These are phyloP conservation scores for Cephus runcator DNA, from an alignment of 2,888 invertebrate species.

Conservation along the genomic window DNA sequence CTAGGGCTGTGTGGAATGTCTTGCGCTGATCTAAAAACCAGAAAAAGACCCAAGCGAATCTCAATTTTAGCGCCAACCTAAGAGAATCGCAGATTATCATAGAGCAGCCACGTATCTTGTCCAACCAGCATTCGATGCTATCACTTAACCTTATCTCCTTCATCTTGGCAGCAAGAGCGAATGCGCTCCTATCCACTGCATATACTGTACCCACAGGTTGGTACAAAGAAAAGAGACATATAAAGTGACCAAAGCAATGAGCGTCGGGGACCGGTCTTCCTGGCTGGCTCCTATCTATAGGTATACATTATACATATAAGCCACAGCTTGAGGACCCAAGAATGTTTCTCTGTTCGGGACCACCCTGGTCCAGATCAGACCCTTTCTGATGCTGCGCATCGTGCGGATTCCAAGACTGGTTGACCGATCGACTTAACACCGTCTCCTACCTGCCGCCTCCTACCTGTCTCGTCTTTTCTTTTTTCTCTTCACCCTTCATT, in stretches of 20 bases:
- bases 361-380: not conserved
- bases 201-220: not conserved
- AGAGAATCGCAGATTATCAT: not conserved
- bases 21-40: too few species aligned
- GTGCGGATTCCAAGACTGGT: not conserved
- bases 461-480: not conserved
- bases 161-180: not conserved
- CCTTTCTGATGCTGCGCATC: not conserved
- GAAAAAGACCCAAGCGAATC: not conserved
- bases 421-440: not conserved
- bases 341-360: not conserved
- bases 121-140: not conserved
- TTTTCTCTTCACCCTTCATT: not conserved
- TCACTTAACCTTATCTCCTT: not conserved
- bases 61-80: not conserved
- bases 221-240: not conserved
- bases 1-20: too few species aligned
- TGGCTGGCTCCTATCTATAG: not conserved
- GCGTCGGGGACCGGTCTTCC: not conserved
- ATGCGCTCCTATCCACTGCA: not conserved
- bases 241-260: not conserved
- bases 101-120: not conserved
- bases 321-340: not conserved
- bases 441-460: not conserved
- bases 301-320: too few species aligned